phyloP scores from a whole-genome alignment of 2,797 vertebrate genomes.

The Ataeniobius toweri region DNA sequence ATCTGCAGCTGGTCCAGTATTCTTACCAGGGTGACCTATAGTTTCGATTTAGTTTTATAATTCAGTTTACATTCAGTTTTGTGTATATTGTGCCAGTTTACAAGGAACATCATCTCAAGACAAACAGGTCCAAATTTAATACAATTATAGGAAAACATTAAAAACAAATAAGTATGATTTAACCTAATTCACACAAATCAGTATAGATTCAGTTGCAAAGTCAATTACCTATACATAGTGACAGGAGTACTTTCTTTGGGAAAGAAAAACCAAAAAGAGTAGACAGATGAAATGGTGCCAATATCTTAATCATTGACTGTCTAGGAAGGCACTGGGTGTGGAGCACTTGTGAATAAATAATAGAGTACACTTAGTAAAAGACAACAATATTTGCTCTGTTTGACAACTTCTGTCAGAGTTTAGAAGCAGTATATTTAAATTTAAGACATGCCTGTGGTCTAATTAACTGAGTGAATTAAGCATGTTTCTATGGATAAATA shows the following conservation, averaged over 20 bases:
- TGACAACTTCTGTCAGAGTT: no score
- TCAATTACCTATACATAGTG: neutral
- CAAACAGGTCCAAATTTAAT: neutral
- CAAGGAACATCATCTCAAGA: neutral
- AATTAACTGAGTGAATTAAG: no score
- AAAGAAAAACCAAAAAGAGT: neutral
- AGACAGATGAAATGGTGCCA: neutral
- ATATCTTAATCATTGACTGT: neutral
- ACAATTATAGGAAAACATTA: neutral
- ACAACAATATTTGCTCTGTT: no score
- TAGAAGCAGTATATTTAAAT: no score
- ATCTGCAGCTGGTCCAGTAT: neutral
- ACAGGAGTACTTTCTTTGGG: neutral
- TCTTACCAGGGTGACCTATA: neutral
- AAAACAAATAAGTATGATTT: neutral
- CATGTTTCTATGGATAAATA: no score
- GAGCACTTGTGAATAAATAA: no score
- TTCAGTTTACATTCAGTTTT: neutral
- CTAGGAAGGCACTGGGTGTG: neutral
- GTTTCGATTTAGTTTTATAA: neutral
- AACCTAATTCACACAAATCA: neutral
- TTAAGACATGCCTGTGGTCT: no score
- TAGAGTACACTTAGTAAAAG: no score
- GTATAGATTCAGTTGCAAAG: neutral
- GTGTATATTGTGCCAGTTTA: neutral